Percentiles rank a stretch among this genome's conserved stretches.
Conservation (phyloP, 2,888 invertebrate genomes). For the Ornithoptera alexandrae region DNA sequence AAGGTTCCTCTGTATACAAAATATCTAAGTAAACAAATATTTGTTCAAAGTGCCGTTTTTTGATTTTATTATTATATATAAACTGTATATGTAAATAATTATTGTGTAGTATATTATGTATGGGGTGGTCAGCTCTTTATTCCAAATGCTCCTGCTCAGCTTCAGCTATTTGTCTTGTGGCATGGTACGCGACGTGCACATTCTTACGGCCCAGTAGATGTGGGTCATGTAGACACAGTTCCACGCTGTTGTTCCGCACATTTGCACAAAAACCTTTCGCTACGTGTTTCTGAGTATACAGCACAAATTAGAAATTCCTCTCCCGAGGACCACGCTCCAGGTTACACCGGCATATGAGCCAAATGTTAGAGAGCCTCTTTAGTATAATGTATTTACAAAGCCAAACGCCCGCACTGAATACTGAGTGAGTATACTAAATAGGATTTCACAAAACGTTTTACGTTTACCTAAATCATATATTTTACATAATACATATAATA, state of each 20-base stretch:
- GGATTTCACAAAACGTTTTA: slow-evolving; percentile 5
- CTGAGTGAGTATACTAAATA: slow-evolving; percentile 6
- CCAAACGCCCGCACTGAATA: slow-evolving; percentile 5
- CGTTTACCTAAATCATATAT: neutral
- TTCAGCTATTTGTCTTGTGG: neutral
- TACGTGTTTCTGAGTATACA: slow-evolving; percentile 11
- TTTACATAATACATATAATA: no score
- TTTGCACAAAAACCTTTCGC: slow-evolving; percentile 13
- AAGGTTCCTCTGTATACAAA: no score
- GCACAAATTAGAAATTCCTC: slow-evolving; percentile 27
- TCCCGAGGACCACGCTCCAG: slow-evolving; percentile 5
- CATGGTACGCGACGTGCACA: neutral
- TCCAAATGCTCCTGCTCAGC: no score
- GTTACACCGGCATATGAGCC: slow-evolving; percentile 16
- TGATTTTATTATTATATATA: no score
- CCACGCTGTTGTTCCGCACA: slow-evolving; percentile 5
- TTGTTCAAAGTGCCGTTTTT: no score
- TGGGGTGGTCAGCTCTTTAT: no score
- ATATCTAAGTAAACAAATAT: no score
- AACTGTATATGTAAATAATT: no score
- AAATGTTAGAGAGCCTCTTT: slow-evolving; percentile 28
- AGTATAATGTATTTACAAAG: slow-evolving; percentile 20
- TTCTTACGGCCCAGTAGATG: neutral
- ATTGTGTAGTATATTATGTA: no score
- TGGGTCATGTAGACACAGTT: neutral